Evolutionary conservation across 30 jellyfish, hydroid and myxozoan species (phyloP), one percentile per base, ranked within the genome.

Genomic region (Nemopilema nomurai): DNA sequence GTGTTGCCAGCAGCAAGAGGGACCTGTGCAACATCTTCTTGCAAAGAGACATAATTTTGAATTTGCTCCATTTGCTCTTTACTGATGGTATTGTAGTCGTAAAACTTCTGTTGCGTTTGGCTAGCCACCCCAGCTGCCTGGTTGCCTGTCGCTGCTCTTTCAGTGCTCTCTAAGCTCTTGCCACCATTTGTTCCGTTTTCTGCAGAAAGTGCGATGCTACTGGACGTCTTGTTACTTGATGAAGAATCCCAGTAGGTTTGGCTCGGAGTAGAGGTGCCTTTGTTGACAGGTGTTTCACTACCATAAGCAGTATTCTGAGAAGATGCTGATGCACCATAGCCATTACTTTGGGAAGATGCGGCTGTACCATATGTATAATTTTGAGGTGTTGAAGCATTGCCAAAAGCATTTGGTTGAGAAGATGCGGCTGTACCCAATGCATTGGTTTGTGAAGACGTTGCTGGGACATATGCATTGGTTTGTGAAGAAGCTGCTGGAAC

Each of bases 1-100:
- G 50, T 64, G 75, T 21, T 29, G 31, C 16, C 7, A 1, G 80
- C 31, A 19, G n/a, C 32, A 20, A 69, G 18, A 13, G 79, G 63
- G 50, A 21, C 21, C 41, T 62, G 22, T 19, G 86, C 7, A 0
- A 22, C 74, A 41, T 16, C 51, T 28, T 33, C 79, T 26, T 65
- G 18, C 24, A 50, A 49, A 49, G 89, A 23, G 17, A 77, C 82
- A 8, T 76, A 28, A 25, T 71, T 51, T 67, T 80, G 89, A 28
- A 80, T 80, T 1, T 49, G 81, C 50, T 80, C 66, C 89, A 80
- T 80, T 57, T 80, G 73, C 49, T 80, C 79, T 17, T 65, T 66
- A 23, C 81, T 65, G 41, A 80, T 80, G 7, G 69, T 80, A 73
- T 67, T 41, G 51, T 28, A 80, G 33, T 80, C 81, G 20, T 49